These are phyloP conservation scores for Acrossocheilus wenchowensis DNA, from an alignment of 2,797 vertebrate genomes.

Conservation along the genomic window DNA sequence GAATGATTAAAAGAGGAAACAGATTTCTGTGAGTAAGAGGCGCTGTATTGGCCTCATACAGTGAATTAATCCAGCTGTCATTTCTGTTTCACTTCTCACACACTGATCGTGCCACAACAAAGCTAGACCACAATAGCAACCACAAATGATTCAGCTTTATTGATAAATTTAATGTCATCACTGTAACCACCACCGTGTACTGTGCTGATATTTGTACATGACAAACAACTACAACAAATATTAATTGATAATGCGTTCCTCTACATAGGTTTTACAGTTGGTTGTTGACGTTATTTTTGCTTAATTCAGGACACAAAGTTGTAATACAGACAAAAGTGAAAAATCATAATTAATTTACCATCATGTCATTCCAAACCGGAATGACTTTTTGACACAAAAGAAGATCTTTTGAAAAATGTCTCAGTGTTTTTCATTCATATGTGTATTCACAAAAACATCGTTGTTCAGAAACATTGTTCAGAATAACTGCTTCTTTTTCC, in stretches of 20 bases:
- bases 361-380: no score
- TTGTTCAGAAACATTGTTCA: no score
- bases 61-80: background rate
- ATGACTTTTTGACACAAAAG: no score
- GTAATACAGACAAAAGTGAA: no score
- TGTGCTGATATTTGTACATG: background rate
- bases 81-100: background rate
- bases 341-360: no score
- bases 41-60: background rate
- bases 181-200: background rate
- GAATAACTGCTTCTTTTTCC: no score
- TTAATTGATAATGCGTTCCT: background rate
- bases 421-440: no score
- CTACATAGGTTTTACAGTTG: background rate
- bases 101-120: background rate
- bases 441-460: no score
- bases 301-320: no score
- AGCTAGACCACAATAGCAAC: slow-evolving; percentile 1
- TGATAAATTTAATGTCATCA: background rate
- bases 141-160: background rate
- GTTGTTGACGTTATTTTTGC: background rate
- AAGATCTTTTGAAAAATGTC: no score
- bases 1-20: slow-evolving; percentile 49
- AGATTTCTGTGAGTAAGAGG: slow-evolving; percentile 50
- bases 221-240: background rate